Base-by-base conservation (phyloP, 2,113 vertebrate genomes). In the Ifrita kowaldi region DNA sequence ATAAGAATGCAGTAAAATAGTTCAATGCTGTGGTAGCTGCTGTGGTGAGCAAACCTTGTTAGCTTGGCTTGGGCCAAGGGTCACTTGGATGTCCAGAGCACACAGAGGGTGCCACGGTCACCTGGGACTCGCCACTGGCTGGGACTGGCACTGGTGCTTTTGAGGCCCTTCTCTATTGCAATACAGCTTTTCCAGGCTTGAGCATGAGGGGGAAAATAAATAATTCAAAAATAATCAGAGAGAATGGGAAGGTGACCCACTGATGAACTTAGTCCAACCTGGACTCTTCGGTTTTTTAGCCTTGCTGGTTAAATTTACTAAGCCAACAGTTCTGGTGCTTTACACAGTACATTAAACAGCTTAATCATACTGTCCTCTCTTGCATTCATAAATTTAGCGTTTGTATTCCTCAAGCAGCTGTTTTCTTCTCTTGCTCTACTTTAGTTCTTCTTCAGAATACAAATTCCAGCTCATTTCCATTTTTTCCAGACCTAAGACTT, bases 381-480 rank as follows among this genome's bases (percentile, higher is more conserved):
- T 87, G 33, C 73, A 92, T 94, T 95, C 92, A 96, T 96, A 95
- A 64, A 97, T 87, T 95, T 93, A 93, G 28, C 20, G 89, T 92
- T 93, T 96, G 67, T 93, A 96, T 96, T 84, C 84, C 65, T 96
- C 89, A 83, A 89, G 67, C 67, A 95, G 60, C 64, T 84, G 76
- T 89, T 90, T 91, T 81, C 65, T 95, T 86, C 93, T 95, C 74
- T 93, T 81, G 44, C 60, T 92, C 68, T 89, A 26, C 55, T 94
- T 94, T 80, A 39, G 42, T 85, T 82, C 59, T 92, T 96, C 89
- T 95, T 94, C 86, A 88, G 82, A 87, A 96, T 95, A 94, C 24
- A 91, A 75, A 96, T 97, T 37, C 84, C 50, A 60, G 30, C 84
- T 91, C 28, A 96, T 95, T 97, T 96, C 92, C 93, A 95, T 96